Percentiles rank a stretch among this genome's conserved stretches.
Conservation (phyloP, 2,888 invertebrate species). For the Melinaea marsaeus region DNA sequence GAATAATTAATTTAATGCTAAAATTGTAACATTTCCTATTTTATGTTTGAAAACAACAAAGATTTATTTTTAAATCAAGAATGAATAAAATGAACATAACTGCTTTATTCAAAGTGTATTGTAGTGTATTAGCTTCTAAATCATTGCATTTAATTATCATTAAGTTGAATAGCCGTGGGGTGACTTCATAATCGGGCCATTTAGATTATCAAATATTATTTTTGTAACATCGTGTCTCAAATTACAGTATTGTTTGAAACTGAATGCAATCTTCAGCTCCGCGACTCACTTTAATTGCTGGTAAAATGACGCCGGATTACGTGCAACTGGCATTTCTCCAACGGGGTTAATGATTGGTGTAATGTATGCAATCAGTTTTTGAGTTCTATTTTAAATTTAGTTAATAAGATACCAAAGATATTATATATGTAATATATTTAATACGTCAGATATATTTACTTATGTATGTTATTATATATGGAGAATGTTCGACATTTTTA, state of each 20-base stretch:
- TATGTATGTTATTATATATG: background rate
- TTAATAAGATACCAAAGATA: background rate
- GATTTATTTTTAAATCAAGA: too few relatives aligned
- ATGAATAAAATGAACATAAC: too few relatives aligned
- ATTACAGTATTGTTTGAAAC: background rate
- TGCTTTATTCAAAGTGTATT: too few relatives aligned
- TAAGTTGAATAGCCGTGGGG: too few relatives aligned
- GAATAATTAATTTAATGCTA: too few relatives aligned
- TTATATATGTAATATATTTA: background rate
- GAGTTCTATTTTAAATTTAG: background rate
- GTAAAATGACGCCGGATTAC: conserved; percentile 2
- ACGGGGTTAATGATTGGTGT: conserved; percentile 5
- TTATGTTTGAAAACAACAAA: too few relatives aligned
- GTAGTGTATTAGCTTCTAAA: too few relatives aligned
- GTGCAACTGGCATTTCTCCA: conserved; percentile 4
- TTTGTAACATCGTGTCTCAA: too few relatives aligned
- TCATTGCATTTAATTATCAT: too few relatives aligned
- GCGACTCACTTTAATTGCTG: conserved; percentile 1
- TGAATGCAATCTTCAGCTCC: background rate
- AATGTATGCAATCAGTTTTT: conserved; percentile 5
- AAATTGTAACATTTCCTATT: too few relatives aligned
- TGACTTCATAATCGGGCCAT: too few relatives aligned
- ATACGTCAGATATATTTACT: background rate
- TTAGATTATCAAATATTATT: too few relatives aligned
- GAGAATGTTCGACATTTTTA: conserved; percentile 6